Percentiles rank a stretch among this genome's conserved stretches.
Evolutionary conservation across 1,140 invertebrate genomes (phyloP).

Genomic region (Gonatopus flavifemur): DNA sequence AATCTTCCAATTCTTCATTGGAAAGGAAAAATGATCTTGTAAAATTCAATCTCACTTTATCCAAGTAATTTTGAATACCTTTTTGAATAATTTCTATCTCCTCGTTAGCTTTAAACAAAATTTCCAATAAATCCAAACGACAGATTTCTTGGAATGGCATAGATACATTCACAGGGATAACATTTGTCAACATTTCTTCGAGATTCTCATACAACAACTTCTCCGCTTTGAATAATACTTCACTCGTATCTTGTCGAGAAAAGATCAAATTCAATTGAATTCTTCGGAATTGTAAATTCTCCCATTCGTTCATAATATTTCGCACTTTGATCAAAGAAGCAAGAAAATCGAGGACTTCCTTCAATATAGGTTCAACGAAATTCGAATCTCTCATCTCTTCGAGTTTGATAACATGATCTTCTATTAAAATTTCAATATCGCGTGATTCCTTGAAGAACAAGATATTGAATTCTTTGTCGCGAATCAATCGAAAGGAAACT

Average conservation of each 20-base stretch:
- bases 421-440: slow-evolving; percentile 65
- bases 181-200: slow-evolving; percentile 22
- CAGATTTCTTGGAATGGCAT: slow-evolving; percentile 49
- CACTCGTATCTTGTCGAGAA: slow-evolving; percentile 65
- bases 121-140: slow-evolving; percentile 60
- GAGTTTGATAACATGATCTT: slow-evolving; percentile 68
- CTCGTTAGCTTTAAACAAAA: slow-evolving; percentile 56
- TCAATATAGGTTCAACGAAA: slow-evolving; percentile 68
- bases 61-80: slow-evolving; percentile 69
- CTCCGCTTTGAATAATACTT: slow-evolving; percentile 67
- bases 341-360: slow-evolving; percentile 63
- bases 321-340: slow-evolving; percentile 59
- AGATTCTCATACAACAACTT: slow-evolving; percentile 49
- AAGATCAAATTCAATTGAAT: slow-evolving; percentile 67
- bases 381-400: slow-evolving; percentile 70
- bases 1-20: slow-evolving; percentile 80
- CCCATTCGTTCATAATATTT: slow-evolving; percentile 65
- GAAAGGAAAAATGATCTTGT: slow-evolving; percentile 88
- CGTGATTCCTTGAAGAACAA: slow-evolving; percentile 60
- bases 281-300: slow-evolving; percentile 62
- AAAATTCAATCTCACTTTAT: slow-evolving; percentile 75
- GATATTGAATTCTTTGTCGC: slow-evolving; percentile 56
- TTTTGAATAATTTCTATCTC: slow-evolving; percentile 60
- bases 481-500: slow-evolving; percentile 57
- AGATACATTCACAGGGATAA: slow-evolving; percentile 60